Evolutionary conservation across 2,888 invertebrate genomes (phyloP).

Genomic region (Zele albiditarsus): DNA sequence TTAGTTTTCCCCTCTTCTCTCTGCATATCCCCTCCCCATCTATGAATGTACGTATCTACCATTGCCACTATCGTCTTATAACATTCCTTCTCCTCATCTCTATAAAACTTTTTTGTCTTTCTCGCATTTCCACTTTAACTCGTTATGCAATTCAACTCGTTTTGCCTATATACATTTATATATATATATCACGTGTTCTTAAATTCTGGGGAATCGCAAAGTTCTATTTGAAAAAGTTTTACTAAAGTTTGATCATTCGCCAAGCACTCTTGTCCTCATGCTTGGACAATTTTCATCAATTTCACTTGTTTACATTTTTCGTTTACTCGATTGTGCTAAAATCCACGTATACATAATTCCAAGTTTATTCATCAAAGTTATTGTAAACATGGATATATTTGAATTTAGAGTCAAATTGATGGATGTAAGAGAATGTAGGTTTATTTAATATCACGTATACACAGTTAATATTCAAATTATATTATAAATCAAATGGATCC

Average conservation of each 20-base stretch:
- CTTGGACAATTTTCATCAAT: constrained; percentile 36
- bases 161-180: neutral
- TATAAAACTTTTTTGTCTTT: constrained; percentile 37
- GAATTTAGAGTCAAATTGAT: neutral
- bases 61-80: neutral
- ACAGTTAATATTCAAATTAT: neutral
- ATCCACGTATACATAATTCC: neutral
- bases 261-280: constrained; percentile 23
- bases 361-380: constrained; percentile 7
- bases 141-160: constrained; percentile 1
- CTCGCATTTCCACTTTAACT: neutral
- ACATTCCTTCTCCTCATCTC: neutral
- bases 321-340: neutral
- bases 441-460: too few relatives aligned
- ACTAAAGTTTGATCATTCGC: constrained; percentile 36
- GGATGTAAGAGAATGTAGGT: too few relatives aligned
- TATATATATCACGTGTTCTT: neutral
- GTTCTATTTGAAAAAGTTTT: neutral
- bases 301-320: constrained; percentile 23
- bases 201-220: neutral
- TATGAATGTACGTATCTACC: neutral
- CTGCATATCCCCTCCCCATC: neutral
- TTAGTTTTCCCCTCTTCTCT: constrained; percentile 47
- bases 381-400: neutral
- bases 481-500: neutral